These are phyloP conservation scores for Metallyticus violacea DNA, from an alignment of 2,888 invertebrate species.

Conservation along the genomic window DNA sequence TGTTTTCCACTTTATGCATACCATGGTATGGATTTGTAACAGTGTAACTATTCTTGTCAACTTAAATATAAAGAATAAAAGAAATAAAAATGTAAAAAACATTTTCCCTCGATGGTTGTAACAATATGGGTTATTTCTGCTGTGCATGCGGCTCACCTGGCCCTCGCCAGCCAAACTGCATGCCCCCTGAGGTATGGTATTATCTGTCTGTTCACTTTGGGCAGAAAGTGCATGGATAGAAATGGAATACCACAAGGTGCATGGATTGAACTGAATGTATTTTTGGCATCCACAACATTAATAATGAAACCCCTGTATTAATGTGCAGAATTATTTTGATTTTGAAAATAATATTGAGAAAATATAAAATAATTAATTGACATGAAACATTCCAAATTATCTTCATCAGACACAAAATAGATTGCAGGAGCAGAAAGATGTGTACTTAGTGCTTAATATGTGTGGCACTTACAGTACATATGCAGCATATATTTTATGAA, in stretches of 20 bases:
- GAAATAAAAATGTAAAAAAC: not conserved
- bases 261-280: too few species aligned
- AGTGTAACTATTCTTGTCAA: not conserved
- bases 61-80: not conserved
- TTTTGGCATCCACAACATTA: too few species aligned
- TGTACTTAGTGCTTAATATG: too few species aligned
- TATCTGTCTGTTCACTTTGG: not conserved
- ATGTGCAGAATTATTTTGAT: too few species aligned
- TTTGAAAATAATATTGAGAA: too few species aligned
- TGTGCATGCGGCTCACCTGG: conserved; percentile 60
- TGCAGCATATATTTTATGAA: too few species aligned
- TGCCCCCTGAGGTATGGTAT: conserved; percentile 32
- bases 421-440: not conserved
- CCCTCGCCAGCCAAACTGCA: conserved; percentile 45
- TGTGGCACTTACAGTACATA: too few species aligned
- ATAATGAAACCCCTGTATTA: too few species aligned
- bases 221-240: not conserved
- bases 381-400: not conserved
- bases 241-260: not conserved
- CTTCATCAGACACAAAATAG: not conserved
- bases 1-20: not conserved
- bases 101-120: not conserved
- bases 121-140: conserved; percentile 43
- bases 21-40: not conserved
- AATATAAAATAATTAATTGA: not conserved